A percentile compares a stretch with the other conserved stretches of the same genome.
Conservation (phyloP, 2,888 invertebrate species). For the Xanthia togata region DNA sequence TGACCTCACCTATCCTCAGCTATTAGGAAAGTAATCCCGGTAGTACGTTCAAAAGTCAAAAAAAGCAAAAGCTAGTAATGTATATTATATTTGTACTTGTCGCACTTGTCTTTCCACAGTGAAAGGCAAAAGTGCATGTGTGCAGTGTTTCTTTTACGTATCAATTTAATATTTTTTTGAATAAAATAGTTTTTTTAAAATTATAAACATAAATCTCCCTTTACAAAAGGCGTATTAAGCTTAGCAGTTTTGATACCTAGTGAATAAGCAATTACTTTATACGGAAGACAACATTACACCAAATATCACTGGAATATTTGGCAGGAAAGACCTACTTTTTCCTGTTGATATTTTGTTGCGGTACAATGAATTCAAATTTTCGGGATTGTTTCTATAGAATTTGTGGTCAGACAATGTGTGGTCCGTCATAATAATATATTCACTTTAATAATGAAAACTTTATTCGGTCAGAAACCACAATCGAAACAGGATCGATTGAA, state of each 20-base stretch:
- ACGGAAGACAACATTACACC: background rate
- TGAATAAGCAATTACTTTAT: background rate
- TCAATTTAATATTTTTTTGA: no score
- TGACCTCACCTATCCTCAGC: no score
- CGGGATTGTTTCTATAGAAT: background rate
- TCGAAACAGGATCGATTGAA: no score
- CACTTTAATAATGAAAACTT: background rate
- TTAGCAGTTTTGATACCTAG: background rate
- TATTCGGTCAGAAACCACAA: background rate
- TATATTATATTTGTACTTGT: no score
- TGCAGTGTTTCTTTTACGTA: no score
- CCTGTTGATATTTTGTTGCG: background rate
- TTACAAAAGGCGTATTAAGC: background rate
- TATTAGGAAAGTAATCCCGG: no score
- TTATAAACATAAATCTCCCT: background rate
- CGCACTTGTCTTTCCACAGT: no score
- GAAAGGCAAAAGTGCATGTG: no score
- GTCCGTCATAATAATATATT: background rate
- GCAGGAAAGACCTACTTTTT: background rate
- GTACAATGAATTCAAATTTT: background rate
- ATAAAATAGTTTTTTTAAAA: no score
- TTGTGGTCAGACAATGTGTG: background rate
- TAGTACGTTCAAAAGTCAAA: no score
- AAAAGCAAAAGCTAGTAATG: no score
- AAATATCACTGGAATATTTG: background rate